Conservation (phyloP, 1,140 invertebrate genomes). For the Drosophila sproati region DNA sequence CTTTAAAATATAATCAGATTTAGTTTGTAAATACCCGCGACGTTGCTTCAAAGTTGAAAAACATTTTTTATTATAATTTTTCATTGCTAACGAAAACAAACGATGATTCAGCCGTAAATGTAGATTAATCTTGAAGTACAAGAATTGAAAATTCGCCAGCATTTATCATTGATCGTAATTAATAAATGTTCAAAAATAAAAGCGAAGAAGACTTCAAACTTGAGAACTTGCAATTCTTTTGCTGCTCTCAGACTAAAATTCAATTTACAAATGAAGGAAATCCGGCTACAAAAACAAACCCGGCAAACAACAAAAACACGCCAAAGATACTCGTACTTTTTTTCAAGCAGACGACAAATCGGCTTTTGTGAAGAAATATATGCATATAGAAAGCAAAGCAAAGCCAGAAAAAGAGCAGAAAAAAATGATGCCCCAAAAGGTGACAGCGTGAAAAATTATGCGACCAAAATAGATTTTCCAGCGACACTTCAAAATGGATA, state of each 20-base stretch:
- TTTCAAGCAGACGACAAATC: slow-evolving; percentile 65
- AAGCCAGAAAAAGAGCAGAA: slow-evolving; percentile 1
- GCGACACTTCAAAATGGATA: slow-evolving; percentile 44
- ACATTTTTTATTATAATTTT: too few relatives aligned
- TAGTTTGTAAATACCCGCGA: too few relatives aligned
- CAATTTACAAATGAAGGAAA: slow-evolving; percentile 60
- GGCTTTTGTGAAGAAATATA: slow-evolving; percentile 59
- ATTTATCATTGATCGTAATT: background rate
- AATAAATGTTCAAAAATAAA: background rate
- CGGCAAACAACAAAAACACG: background rate
- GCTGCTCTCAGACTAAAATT: slow-evolving; percentile 31
- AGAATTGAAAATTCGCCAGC: too few relatives aligned
- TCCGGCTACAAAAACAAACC: slow-evolving; percentile 27
- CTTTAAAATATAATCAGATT: too few relatives aligned
- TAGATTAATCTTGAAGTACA: too few relatives aligned
- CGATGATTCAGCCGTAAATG: too few relatives aligned
- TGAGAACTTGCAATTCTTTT: slow-evolving; percentile 12
- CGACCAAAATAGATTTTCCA: slow-evolving; percentile 77
- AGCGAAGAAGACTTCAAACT: background rate
- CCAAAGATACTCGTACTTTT: slow-evolving; percentile 12
- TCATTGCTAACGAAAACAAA: too few relatives aligned
- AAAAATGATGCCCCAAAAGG: slow-evolving; percentile 59
- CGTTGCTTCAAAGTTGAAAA: too few relatives aligned
- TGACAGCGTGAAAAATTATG: slow-evolving; percentile 79
- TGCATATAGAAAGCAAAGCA: slow-evolving; percentile 27